phyloP scores from a whole-genome alignment of 2,113 vertebrate species.

The Eptesicus fuscus region DNA sequence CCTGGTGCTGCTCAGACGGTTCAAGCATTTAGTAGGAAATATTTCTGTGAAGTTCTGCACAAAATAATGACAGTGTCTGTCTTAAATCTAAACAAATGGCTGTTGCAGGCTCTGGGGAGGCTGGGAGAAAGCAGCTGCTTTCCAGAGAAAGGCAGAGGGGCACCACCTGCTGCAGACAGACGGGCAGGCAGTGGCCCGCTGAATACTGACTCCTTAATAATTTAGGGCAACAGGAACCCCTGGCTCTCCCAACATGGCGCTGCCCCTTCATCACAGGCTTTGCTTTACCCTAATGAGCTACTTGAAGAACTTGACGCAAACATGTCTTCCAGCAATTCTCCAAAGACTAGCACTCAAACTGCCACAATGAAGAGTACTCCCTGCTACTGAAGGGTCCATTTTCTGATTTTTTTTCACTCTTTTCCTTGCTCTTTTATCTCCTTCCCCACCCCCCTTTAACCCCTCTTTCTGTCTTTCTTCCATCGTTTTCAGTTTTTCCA shows the following conservation, averaged over 20 bases:
- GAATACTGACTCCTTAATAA: slow-evolving; percentile 84
- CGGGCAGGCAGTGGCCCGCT: slow-evolving; percentile 72
- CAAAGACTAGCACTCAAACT: slow-evolving; percentile 60
- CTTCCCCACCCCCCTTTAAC: not conserved
- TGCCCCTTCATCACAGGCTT: slow-evolving; percentile 77
- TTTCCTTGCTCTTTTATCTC: not conserved
- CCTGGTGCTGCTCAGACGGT: slow-evolving; percentile 87
- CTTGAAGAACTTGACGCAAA: slow-evolving; percentile 74
- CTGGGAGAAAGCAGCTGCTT: slow-evolving; percentile 80
- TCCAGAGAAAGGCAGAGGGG: slow-evolving; percentile 76
- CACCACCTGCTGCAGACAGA: slow-evolving; percentile 83
- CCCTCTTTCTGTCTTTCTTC: not conserved
- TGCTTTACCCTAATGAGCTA: slow-evolving; percentile 80
- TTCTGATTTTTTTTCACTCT: not conserved
- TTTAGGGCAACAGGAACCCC: slow-evolving; percentile 81
- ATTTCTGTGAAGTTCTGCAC: slow-evolving; percentile 84
- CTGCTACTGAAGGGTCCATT: not conserved
- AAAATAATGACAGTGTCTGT: slow-evolving; percentile 85
- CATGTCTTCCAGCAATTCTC: slow-evolving; percentile 74
- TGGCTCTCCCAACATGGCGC: slow-evolving; percentile 74
- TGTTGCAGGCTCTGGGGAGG: slow-evolving; percentile 80
- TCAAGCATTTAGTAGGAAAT: slow-evolving; percentile 85
- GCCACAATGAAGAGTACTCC: slow-evolving; percentile 34
- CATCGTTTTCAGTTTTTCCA: not conserved
- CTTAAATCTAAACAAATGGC: slow-evolving; percentile 88